A percentile compares a stretch with the other conserved stretches of the same genome.
Evolutionary conservation across 1,140 invertebrate genomes (phyloP).

Genomic region (Dreissena polymorpha): DNA sequence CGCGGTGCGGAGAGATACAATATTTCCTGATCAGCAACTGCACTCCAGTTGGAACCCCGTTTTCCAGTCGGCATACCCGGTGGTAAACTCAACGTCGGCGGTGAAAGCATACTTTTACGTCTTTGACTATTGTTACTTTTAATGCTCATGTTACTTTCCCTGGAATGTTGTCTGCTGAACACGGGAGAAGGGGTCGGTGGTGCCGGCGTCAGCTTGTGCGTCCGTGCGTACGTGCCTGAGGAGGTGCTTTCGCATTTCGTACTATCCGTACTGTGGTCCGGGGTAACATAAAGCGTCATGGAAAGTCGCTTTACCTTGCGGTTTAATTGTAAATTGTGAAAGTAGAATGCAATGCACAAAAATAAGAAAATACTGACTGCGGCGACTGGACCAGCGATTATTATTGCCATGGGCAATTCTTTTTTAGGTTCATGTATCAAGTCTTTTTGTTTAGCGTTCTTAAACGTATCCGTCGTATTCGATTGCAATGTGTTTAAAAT

Average conservation of each 20-base stretch:
- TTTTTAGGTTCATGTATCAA: constrained; percentile 15
- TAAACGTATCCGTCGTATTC: no score
- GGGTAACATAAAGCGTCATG: constrained; percentile 27
- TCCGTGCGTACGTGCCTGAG: not conserved
- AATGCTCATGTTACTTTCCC: not conserved
- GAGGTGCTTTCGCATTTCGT: not conserved
- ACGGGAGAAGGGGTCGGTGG: not conserved
- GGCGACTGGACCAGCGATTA: constrained; percentile 32
- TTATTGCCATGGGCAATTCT: constrained; percentile 33
- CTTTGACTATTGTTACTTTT: constrained; percentile 12
- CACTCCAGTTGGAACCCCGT: constrained; percentile 35
- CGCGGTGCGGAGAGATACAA: constrained; percentile 57
- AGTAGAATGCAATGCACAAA: constrained; percentile 45
- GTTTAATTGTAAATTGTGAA: constrained; percentile 39
- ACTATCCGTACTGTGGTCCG: constrained; percentile 8
- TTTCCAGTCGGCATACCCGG: not conserved
- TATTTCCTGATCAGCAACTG: constrained; percentile 60
- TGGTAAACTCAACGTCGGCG: not conserved
- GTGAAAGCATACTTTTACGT: constrained; percentile 4
- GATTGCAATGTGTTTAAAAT: no score
- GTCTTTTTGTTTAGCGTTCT: no score
- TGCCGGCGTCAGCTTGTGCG: not conserved
- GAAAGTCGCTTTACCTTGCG: constrained; percentile 36
- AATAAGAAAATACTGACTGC: constrained; percentile 34
- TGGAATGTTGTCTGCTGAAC: not conserved